Conservation (phyloP, 2,797 vertebrate genomes). For the Tadarida brasiliensis region DNA sequence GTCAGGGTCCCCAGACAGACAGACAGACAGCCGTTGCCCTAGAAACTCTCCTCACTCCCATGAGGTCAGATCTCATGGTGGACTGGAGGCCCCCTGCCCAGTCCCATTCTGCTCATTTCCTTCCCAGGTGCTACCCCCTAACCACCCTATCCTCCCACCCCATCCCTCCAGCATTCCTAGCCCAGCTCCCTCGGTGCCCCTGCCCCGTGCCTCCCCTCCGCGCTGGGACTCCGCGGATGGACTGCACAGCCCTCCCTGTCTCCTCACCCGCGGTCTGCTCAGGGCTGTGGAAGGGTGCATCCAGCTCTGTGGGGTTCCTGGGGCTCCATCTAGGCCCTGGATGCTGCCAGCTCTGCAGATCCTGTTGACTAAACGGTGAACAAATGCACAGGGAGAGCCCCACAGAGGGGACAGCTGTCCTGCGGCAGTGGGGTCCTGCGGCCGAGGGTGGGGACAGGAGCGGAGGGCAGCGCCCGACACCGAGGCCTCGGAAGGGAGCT, state of each 20-base stretch:
- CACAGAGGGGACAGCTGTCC: neutral
- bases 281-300: neutral
- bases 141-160: neutral
- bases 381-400: neutral
- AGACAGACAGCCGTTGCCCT: neutral
- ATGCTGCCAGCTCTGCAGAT: neutral
- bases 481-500: slow-evolving; percentile 8
- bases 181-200: neutral
- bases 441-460: slow-evolving; percentile 1
- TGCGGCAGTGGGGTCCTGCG: slow-evolving; percentile 63
- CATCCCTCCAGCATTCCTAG: neutral
- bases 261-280: neutral
- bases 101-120: neutral
- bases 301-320: neutral
- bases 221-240: neutral
- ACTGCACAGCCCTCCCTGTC: neutral
- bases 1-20: no score
- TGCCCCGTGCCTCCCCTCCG: no score
- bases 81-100: neutral
- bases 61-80: fast-evolving
- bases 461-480: slow-evolving; percentile 28
- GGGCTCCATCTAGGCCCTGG: neutral
- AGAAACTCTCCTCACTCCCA: neutral
- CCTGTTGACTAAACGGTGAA: neutral
- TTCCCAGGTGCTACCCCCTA: fast-evolving